phyloP scores from a whole-genome alignment of 2,113 vertebrate genomes.

The Ictalurus punctatus region DNA sequence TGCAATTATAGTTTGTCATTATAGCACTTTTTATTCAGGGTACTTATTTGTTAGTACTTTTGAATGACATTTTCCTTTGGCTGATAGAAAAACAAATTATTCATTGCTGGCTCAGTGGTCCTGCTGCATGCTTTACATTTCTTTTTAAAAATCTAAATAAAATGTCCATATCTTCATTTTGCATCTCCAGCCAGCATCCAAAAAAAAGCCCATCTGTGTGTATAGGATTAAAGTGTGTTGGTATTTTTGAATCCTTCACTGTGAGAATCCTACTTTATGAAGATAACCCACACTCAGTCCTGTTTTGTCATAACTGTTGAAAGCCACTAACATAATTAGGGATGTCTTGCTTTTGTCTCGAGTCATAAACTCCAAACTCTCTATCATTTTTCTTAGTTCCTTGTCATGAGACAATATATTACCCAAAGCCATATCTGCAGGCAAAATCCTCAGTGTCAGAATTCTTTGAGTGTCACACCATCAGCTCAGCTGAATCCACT shows the following conservation, averaged over 20 bases:
- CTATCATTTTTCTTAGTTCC: not conserved
- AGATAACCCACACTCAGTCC: not conserved
- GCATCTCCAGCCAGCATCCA: not conserved
- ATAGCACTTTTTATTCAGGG: too few species aligned
- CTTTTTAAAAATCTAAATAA: not conserved
- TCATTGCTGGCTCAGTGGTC: not conserved
- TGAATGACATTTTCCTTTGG: not conserved
- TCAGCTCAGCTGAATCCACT: not conserved
- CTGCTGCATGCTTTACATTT: not conserved
- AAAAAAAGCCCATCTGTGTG: not conserved
- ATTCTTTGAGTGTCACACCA: not conserved
- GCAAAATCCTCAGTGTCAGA: not conserved
- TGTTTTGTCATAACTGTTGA: not conserved
- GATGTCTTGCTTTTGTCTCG: not conserved
- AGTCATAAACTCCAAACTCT: not conserved
- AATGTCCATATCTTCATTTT: not conserved
- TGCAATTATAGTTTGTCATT: too few species aligned
- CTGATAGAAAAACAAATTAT: too few species aligned
- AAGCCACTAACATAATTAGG: not conserved
- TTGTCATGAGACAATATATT: not conserved
- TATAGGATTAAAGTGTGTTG: not conserved
- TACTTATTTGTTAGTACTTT: not conserved
- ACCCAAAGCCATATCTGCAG: not conserved
- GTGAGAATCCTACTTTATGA: not conserved
- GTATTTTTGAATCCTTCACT: not conserved